Conservation (phyloP, 2,113 vertebrate species). For the Brachyistius frenatus region DNA sequence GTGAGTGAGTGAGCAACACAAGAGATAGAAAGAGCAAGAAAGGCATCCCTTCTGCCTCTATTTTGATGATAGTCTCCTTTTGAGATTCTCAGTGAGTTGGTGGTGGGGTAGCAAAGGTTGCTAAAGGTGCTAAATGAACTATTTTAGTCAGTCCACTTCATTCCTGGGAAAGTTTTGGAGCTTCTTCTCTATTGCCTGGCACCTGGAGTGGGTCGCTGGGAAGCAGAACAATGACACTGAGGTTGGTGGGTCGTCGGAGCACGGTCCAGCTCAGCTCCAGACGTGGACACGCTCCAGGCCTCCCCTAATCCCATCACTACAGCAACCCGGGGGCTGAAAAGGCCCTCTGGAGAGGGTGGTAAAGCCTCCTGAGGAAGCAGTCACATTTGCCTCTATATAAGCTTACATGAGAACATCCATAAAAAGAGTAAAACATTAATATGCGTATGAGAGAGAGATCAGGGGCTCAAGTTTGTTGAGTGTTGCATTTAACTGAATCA, state of each 20-base stretch:
- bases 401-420: slow-evolving; percentile 53
- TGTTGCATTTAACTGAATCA: slow-evolving; percentile 25
- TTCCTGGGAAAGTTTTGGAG: slow-evolving; percentile 80
- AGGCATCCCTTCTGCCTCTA: slow-evolving; percentile 63
- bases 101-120: slow-evolving; percentile 31
- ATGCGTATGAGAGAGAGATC: slow-evolving; percentile 21
- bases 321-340: slow-evolving; percentile 76
- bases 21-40: slow-evolving; percentile 61
- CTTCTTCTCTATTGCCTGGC: slow-evolving; percentile 79
- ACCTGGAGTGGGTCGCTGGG: slow-evolving; percentile 76
- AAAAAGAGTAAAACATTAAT: slow-evolving; percentile 37
- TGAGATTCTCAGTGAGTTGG: slow-evolving; percentile 50
- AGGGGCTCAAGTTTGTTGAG: neutral
- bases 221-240: slow-evolving; percentile 71
- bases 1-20: slow-evolving; percentile 48
- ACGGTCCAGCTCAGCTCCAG: slow-evolving; percentile 72
- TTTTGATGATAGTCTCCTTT: slow-evolving; percentile 64
- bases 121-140: slow-evolving; percentile 63
- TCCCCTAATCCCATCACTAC: slow-evolving; percentile 79
- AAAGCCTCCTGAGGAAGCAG: slow-evolving; percentile 76
- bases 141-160: slow-evolving; percentile 67
- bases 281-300: slow-evolving; percentile 79
- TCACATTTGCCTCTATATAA: slow-evolving; percentile 76
- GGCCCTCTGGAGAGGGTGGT: slow-evolving; percentile 78
- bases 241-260: slow-evolving; percentile 72